Evolutionary conservation across 2,797 vertebrate species (phyloP), one percentile per base, ranked within the genome.

Genomic region (Pseudomugil tenellus): DNA sequence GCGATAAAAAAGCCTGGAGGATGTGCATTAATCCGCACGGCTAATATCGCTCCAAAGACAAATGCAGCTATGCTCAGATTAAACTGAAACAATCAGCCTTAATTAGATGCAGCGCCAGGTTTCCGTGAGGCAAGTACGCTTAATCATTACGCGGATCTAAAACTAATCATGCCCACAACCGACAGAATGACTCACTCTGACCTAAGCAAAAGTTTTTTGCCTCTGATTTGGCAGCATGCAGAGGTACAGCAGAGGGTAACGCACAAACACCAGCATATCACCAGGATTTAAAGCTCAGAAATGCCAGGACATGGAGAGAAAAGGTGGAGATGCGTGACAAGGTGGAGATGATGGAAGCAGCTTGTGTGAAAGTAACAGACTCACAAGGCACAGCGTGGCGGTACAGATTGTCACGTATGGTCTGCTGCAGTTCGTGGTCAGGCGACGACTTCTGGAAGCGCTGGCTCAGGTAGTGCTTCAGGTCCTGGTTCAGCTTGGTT

Each of bases 361-460:
- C 14, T 35, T 19, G 35, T 14, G 14, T 2, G 6, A 0, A 11
- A 41, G 21, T 23, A 11, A 11, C 43, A 54, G 87, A 98, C 97
- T 98, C 91, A 99, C 98, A 99, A 96, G 98, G 98, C 97, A 99
- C 97, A 68, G 98, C 97, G 72, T 98, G 96, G 88, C 96, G 98
- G 79, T 99, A 99, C 43, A 99, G 97, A 94, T 99, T 99, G 79
- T 98, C 96, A 77, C 98, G 87, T 79, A 99, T 99, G 80, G 95
- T 98, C 91, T 99, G 98, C 90, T 99, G 98, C 74, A 99, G 92
- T 28, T 97, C 96, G 51, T 99, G 96, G 79, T 99, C 98, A 0
- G 96, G 92, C 0, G 98, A 99, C 0, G 96, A 96, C 80, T 99
- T 99, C 92, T 97, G 97, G 90, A 99, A 99, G 77, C 98, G 95